Base-by-base conservation (phyloP, 2,797 vertebrate genomes). In the Siniperca scherzeri region DNA sequence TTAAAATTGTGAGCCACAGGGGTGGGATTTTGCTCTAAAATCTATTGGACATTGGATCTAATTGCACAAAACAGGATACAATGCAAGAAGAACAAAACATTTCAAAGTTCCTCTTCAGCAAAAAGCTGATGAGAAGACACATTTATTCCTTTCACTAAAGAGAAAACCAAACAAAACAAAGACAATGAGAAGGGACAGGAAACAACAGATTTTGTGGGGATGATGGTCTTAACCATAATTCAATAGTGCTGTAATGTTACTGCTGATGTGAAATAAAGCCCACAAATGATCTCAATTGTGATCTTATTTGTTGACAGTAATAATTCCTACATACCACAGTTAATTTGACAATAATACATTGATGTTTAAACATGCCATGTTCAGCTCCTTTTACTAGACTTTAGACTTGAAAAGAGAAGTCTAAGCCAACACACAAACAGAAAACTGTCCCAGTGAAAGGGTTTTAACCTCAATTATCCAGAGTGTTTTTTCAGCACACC, bases 381-480 rank as follows among this genome's bases (percentile, higher is more conserved):
- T 42, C 7, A 27, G 59, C 53, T 59, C 7, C 5, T 62, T 79
- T 72, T 53, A 59, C 30, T 27, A 78, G 48, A 65, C 33, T 11
- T 52, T 5, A 55, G 38, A 77, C 7, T 19, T 59, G 4, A 25
- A 52, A 71, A 48, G 12, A 4, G 5, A 56, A 19, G 14, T 7
- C 48, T 16, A 30, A n/a, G 5, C 38, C 21, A 64, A 33, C 25
- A 36, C 17, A 60, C 55, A 60, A 65, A 30, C 42, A 10, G 7
- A 48, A 59, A 36, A 53, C 33, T 64, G 19, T 55, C 19, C n/a
- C 16, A 21, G 13, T n/a, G 7, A 55, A 60, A 50, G 12, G 17
- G 2, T 36, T 80, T 70, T 56, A 56, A 57, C 44, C 44, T 71
- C 33, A 77, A 42, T 77, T 22, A 81, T 33, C n/a, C n/a, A 30